phyloP scores from a whole-genome alignment of 30 jellyfish, hydroid and myxozoan species.

The Mastigias papua region DNA sequence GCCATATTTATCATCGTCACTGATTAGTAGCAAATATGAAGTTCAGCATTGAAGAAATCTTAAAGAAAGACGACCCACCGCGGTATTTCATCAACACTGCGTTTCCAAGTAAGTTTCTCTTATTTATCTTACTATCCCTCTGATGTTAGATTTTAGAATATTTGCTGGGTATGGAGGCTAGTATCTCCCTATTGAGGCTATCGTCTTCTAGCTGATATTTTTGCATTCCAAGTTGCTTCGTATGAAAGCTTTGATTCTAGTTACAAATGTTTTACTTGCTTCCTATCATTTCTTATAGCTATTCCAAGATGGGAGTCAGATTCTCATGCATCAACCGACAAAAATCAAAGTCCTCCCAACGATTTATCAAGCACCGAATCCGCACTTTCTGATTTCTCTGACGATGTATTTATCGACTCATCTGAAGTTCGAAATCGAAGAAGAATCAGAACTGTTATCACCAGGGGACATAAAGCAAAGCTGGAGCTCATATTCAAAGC shows the following conservation, averaged over 20 bases:
- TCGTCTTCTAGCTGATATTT: not conserved
- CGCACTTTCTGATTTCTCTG: slow-evolving; percentile 54
- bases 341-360: slow-evolving; percentile 22
- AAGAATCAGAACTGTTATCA: slow-evolving; percentile 50
- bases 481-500: slow-evolving; percentile 55
- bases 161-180: not conserved
- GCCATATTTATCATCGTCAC: not conserved
- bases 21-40: slow-evolving; percentile 25
- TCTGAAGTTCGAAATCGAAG: not conserved
- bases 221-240: not conserved
- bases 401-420: slow-evolving; percentile 41
- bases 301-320: slow-evolving; percentile 26
- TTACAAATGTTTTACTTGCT: not conserved
- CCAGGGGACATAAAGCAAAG: slow-evolving; percentile 44
- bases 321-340: not conserved
- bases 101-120: not conserved
- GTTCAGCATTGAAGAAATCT: slow-evolving; percentile 73
- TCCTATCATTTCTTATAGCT: not conserved
- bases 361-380: slow-evolving; percentile 55
- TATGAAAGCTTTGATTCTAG: no score
- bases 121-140: not conserved
- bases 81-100: not conserved
- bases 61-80: slow-evolving; percentile 48
- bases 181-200: not conserved
- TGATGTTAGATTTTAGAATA: no score